A percentile compares a stretch with the other conserved stretches of the same genome.
Evolutionary conservation across 2,888 invertebrate species (phyloP).

Genomic region (Andrena praecox): DNA sequence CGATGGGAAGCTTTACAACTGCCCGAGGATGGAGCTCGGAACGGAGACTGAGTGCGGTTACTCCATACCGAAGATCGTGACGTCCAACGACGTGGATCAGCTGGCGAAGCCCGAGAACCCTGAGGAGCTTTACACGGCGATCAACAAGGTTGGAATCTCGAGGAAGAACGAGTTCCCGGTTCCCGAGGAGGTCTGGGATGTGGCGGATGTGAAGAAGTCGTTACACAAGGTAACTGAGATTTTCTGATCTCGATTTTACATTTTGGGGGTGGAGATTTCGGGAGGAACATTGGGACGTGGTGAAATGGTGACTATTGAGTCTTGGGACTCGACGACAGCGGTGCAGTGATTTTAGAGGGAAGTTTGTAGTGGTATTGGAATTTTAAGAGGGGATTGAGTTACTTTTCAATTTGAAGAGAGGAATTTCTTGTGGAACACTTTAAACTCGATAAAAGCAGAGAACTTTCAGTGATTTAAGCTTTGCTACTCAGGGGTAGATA

Average conservation of each 20-base stretch:
- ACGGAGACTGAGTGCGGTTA: conserved; percentile 76
- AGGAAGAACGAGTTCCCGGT: conserved; percentile 77
- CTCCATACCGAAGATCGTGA: conserved; percentile 77
- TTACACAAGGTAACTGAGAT: conserved; percentile 72
- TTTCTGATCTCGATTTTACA: background rate
- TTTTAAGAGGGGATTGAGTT: too few relatives aligned
- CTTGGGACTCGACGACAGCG: too few relatives aligned
- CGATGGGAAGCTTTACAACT: conserved; percentile 66
- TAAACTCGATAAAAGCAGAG: too few relatives aligned
- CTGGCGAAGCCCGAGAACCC: conserved; percentile 85
- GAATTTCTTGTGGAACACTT: too few relatives aligned
- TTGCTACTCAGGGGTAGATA: background rate
- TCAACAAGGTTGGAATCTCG: conserved; percentile 79
- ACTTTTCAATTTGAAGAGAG: too few relatives aligned
- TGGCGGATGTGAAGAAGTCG: conserved; percentile 74
- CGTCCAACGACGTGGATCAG: conserved; percentile 72
- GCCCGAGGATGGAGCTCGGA: conserved; percentile 58
- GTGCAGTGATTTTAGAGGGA: too few relatives aligned
- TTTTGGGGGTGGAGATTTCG: too few relatives aligned
- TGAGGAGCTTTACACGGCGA: conserved; percentile 85
- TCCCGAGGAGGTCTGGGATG: conserved; percentile 81
- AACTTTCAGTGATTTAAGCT: background rate
- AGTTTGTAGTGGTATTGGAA: too few relatives aligned
- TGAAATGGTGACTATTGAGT: too few relatives aligned
- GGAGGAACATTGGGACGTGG: too few relatives aligned